Percentiles rank a stretch among this genome's conserved stretches.
phyloP scores from a whole-genome alignment of 1,140 invertebrate species.

The Philopotamus ludificatus region DNA sequence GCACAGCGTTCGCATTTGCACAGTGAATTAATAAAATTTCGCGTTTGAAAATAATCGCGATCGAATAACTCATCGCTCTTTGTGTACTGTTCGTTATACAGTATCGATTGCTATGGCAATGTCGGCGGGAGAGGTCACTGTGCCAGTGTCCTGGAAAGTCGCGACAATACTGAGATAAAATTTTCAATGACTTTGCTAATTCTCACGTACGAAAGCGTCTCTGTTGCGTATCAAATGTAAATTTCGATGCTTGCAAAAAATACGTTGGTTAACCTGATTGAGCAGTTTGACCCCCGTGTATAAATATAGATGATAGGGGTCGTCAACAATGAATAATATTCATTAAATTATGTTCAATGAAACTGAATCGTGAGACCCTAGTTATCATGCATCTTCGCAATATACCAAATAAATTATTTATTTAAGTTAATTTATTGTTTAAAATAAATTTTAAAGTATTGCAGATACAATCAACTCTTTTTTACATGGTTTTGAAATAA shows the following conservation, averaged over 20 bases:
- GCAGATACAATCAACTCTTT: too few species aligned
- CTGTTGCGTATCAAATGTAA: constrained; percentile 12
- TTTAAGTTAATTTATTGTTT: too few species aligned
- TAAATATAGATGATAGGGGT: not conserved
- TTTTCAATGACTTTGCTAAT: constrained; percentile 16
- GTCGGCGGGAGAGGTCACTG: not conserved
- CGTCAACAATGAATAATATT: not conserved
- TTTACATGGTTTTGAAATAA: too few species aligned
- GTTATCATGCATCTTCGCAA: too few species aligned
- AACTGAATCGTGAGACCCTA: too few species aligned
- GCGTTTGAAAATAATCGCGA: not conserved
- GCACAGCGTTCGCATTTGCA: too few species aligned
- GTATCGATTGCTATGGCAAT: not conserved
- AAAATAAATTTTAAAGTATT: too few species aligned
- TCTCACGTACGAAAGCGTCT: not conserved
- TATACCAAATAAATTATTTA: too few species aligned
- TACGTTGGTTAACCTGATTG: constrained; percentile 18
- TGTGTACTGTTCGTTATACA: not conserved
- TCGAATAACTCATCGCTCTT: not conserved
- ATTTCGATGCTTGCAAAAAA: constrained; percentile 17
- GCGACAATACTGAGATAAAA: not conserved
- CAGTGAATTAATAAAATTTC: too few species aligned
- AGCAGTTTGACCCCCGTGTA: constrained; percentile 21
- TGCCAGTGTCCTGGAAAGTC: constrained; percentile 10
- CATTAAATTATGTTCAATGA: too few species aligned